Conservation (phyloP, 2,797 vertebrate species). For the Coreius guichenoti region DNA sequence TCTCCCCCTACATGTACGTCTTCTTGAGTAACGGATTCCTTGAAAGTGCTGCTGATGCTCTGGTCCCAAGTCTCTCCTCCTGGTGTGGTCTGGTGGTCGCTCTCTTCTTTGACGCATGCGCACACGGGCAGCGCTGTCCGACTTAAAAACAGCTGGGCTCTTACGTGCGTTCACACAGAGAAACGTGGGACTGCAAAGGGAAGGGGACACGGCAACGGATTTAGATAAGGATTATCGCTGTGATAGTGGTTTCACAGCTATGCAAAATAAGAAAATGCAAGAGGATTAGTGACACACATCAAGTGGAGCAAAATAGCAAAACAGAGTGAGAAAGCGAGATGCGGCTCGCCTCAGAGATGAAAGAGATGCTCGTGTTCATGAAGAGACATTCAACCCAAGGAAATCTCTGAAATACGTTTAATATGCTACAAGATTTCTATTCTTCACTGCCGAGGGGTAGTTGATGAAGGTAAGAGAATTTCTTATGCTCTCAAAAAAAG, state of each 20-base stretch:
- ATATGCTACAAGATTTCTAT: neutral
- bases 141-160: conserved; percentile 55
- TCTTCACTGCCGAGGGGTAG: neutral
- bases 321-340: conserved; percentile 42
- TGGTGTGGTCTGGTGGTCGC: conserved; percentile 15
- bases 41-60: conserved; percentile 17
- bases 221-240: conserved; percentile 59
- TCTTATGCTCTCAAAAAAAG: neutral
- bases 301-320: conserved; percentile 48
- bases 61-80: conserved; percentile 4
- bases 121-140: conserved; percentile 7
- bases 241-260: conserved; percentile 54
- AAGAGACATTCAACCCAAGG: conserved; percentile 11
- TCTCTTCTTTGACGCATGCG: conserved; percentile 15
- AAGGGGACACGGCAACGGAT: conserved; percentile 41
- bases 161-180: conserved; percentile 65
- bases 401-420: conserved; percentile 14
- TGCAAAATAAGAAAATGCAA: conserved; percentile 56
- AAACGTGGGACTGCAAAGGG: conserved; percentile 54
- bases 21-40: neutral
- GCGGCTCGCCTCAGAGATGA: conserved; percentile 43
- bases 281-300: conserved; percentile 58
- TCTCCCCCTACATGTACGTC: neutral
- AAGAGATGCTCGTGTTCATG: conserved; percentile 37
- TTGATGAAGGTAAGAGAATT: conserved; percentile 33